Conservation (phyloP, 1,140 invertebrate species). For the Tetragonula clypearis region DNA sequence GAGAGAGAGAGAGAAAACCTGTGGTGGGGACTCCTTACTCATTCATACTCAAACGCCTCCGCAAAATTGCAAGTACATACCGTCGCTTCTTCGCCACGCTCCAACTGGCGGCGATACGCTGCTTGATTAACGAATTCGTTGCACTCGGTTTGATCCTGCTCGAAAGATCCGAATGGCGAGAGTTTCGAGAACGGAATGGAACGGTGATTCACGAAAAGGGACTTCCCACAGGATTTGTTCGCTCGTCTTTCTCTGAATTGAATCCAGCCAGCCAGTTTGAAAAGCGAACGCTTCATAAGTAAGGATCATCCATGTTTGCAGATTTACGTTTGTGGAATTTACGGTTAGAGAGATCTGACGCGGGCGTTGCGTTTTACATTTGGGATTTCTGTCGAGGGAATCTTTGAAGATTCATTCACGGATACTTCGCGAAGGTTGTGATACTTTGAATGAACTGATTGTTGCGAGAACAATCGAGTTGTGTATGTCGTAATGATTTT, state of each 20-base stretch:
- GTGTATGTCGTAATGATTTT: not conserved
- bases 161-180: not conserved
- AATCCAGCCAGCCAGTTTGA: not conserved
- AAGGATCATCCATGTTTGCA: not conserved
- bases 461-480: not conserved
- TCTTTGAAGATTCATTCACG: not conserved
- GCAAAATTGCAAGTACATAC: constrained; percentile 61
- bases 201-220: not conserved
- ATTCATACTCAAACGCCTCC: constrained; percentile 78
- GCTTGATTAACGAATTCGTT: constrained; percentile 54
- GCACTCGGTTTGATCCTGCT: not conserved
- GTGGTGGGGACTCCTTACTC: constrained; percentile 72
- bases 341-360: too few relatives aligned
- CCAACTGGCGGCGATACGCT: constrained; percentile 42
- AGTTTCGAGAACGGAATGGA: not conserved
- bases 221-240: not conserved
- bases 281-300: not conserved
- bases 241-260: not conserved
- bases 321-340: not conserved
- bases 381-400: not conserved
- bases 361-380: not conserved
- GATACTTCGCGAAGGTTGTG: not conserved
- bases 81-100: constrained; percentile 39
- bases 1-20: constrained; percentile 42
- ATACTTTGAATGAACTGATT: not conserved